Conservation (phyloP, 2,888 invertebrate genomes). For the Odontomyia ornata region DNA sequence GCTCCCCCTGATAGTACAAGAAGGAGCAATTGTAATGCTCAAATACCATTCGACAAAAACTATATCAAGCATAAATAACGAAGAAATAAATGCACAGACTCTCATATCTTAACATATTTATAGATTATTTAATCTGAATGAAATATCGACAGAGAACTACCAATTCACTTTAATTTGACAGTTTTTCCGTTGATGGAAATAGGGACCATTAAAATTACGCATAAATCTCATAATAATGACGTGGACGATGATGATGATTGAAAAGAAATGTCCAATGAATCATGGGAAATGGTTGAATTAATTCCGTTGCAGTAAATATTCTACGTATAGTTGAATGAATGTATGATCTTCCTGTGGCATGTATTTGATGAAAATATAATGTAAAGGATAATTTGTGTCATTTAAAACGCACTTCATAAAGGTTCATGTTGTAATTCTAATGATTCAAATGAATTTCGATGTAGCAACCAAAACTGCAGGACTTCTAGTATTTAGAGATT, state of each 20-base stretch:
- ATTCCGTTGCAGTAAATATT: not conserved
- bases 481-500: too few relatives aligned
- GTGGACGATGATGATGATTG: not conserved
- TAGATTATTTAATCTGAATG: conserved; percentile 2
- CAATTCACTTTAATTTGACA: conserved; percentile 44
- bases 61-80: too few relatives aligned
- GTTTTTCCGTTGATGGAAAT: conserved; percentile 38
- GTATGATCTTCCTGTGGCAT: conserved; percentile 26
- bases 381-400: not conserved
- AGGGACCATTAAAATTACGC: conserved; percentile 39
- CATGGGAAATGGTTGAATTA: not conserved
- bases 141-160: not conserved
- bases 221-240: conserved; percentile 22
- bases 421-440: too few relatives aligned
- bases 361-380: not conserved
- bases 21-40: too few relatives aligned
- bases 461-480: too few relatives aligned
- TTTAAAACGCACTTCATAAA: not conserved
- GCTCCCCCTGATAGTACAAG: too few relatives aligned
- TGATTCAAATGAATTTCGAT: not conserved
- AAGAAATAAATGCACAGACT: too few relatives aligned
- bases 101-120: not conserved
- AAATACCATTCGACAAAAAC: too few relatives aligned
- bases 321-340: not conserved
- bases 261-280: not conserved